Percentiles rank a stretch among this genome's conserved stretches.
Evolutionary conservation across 2,113 vertebrate genomes (phyloP).

Genomic region (Elanoides forficatus): DNA sequence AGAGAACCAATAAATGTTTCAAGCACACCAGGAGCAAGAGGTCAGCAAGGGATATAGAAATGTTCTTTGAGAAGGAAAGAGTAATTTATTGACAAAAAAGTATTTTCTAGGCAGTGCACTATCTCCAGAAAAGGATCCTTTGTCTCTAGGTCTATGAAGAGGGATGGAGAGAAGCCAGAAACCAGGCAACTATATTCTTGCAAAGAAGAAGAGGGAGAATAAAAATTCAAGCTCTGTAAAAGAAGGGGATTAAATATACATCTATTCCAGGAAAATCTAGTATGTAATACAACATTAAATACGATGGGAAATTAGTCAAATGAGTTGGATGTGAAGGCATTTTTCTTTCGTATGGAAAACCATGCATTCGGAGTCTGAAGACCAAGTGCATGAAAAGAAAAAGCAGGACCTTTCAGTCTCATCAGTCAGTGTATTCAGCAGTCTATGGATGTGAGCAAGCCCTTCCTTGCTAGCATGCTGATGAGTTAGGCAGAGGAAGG

Average conservation of each 20-base stretch:
- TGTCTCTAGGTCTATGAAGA: not conserved
- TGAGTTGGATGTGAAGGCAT: not conserved
- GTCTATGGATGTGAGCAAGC: not conserved
- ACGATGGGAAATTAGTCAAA: not conserved
- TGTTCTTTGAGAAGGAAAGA: not conserved
- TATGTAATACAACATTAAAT: not conserved
- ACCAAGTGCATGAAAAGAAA: not conserved
- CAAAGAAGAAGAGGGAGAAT: not conserved
- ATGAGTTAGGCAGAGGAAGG: not conserved
- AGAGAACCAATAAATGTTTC: conserved; percentile 1
- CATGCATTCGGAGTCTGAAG: not conserved
- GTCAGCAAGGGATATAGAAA: not conserved
- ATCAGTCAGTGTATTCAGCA: not conserved
- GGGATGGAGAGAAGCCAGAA: not conserved
- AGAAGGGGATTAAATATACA: not conserved
- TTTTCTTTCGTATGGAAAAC: not conserved
- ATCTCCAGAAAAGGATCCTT: not conserved
- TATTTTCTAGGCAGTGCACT: not conserved
- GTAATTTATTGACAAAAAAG: not conserved
- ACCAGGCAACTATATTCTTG: not conserved
- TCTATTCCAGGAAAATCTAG: not conserved
- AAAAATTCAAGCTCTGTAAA: not conserved
- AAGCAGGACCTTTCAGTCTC: not conserved
- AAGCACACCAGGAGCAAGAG: not conserved
- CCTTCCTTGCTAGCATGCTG: not conserved